These are phyloP conservation scores for Drosophila anomalipes DNA, from an alignment of 2,888 invertebrate species.

Conservation along the genomic window DNA sequence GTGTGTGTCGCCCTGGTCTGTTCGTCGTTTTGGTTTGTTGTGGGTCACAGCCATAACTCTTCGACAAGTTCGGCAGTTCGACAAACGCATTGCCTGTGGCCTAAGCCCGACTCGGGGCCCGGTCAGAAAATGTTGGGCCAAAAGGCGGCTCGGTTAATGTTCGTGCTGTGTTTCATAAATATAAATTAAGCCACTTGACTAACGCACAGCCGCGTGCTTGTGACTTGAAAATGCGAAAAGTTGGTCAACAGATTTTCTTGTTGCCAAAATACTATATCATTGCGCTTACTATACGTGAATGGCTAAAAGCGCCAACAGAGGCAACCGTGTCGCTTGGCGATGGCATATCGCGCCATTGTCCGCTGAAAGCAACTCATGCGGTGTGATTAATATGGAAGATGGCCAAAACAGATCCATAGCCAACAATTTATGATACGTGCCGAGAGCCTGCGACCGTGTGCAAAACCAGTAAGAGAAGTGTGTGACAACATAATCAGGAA, in stretches of 20 bases:
- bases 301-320: conserved; percentile 12
- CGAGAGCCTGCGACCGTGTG: conserved; percentile 5
- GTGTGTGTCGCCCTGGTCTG: conserved; percentile 35
- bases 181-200: conserved; percentile 79
- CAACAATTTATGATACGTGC: conserved; percentile 44
- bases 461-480: conserved; percentile 5
- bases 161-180: conserved; percentile 73
- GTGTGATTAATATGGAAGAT: conserved; percentile 79
- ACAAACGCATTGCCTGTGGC: conserved; percentile 54
- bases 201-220: conserved; percentile 66
- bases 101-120: conserved; percentile 29
- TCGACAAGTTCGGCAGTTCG: conserved; percentile 76
- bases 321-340: conserved; percentile 29
- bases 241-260: conserved; percentile 61
- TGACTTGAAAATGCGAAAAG: conserved; percentile 55
- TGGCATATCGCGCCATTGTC: conserved; percentile 74
- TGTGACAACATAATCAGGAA: conserved; percentile 72
- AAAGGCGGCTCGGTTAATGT: conserved; percentile 59
- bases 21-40: conserved; percentile 48
- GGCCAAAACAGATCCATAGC: conserved; percentile 65
- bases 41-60: conserved; percentile 82
- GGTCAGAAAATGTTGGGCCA: conserved; percentile 40
- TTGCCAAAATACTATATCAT: conserved; percentile 40
- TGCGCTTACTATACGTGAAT: conserved; percentile 18
- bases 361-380: conserved; percentile 76